These are phyloP conservation scores for Vanacampus margaritifer DNA, from an alignment of 2,113 vertebrate genomes.

Conservation along the genomic window DNA sequence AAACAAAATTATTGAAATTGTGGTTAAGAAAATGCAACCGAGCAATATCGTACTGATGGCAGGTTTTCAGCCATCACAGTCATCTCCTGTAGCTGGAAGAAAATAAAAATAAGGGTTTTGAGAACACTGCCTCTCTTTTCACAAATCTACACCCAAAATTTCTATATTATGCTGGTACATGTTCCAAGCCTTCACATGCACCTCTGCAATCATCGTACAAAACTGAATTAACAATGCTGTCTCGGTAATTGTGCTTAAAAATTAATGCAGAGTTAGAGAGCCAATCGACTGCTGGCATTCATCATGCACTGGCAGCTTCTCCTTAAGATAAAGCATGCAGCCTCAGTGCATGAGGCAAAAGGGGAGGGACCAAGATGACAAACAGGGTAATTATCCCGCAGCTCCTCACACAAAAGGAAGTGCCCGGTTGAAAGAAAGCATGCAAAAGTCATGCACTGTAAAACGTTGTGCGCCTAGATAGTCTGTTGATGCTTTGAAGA, in stretches of 20 bases:
- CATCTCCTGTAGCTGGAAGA: neutral
- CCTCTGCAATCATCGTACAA: conserved; percentile 24
- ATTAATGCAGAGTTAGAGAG: conserved; percentile 67
- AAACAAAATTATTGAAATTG: neutral
- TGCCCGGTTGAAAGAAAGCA: conserved; percentile 46
- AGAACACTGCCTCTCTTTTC: neutral
- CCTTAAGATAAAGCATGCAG: conserved; percentile 62
- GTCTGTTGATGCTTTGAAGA: conserved; percentile 25
- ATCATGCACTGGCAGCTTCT: conserved; percentile 65
- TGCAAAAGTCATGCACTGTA: conserved; percentile 29
- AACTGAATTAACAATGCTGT: conserved; percentile 38
- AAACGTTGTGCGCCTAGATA: conserved; percentile 18
- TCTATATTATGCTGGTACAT: neutral
- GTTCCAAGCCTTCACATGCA: conserved; percentile 14
- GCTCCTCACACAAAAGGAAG: conserved; percentile 42
- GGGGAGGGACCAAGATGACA: conserved; percentile 55
- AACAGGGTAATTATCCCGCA: conserved; percentile 65
- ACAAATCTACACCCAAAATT: neutral
- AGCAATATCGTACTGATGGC: conserved; percentile 45
- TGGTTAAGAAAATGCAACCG: conserved; percentile 43
- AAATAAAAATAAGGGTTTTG: neutral
- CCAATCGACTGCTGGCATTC: conserved; percentile 54
- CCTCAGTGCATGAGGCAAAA: conserved; percentile 45
- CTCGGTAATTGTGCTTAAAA: conserved; percentile 61
- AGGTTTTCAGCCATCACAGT: conserved; percentile 4